phyloP scores from a whole-genome alignment of 2,888 invertebrate species.

The Calliphora vomitoria region DNA sequence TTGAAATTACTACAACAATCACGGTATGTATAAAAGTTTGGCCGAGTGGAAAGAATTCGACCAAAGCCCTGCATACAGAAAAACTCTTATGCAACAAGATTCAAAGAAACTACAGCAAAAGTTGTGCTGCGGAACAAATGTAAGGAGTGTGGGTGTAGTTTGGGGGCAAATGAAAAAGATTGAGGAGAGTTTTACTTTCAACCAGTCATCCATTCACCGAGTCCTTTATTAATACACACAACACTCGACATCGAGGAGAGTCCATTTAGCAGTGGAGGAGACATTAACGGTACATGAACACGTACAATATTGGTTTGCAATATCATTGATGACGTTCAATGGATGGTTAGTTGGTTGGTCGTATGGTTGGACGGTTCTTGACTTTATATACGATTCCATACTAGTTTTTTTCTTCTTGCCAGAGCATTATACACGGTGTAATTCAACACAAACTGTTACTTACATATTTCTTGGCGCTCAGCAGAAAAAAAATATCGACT shows the following conservation, averaged over 20 bases:
- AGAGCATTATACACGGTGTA: conserved; percentile 33
- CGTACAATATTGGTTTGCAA: conserved; percentile 73
- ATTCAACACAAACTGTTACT: conserved; percentile 9
- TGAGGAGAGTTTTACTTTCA: conserved; percentile 33
- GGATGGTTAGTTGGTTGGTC: conserved; percentile 70
- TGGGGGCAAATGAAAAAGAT: conserved; percentile 13
- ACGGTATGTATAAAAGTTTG: background rate
- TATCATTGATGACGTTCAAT: conserved; percentile 70
- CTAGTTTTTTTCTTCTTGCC: conserved; percentile 12
- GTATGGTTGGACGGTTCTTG: conserved; percentile 64
- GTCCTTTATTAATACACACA: conserved; percentile 10
- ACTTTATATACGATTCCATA: conserved; percentile 37
- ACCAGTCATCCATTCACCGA: conserved; percentile 15
- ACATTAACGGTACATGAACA: conserved; percentile 72
- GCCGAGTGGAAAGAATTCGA: background rate
- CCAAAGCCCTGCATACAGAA: conserved; percentile 13
- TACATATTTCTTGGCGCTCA: conserved; percentile 33
- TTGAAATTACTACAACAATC: background rate
- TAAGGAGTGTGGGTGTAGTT: background rate
- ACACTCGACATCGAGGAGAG: conserved; percentile 16
- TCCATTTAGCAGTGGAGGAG: conserved; percentile 35
- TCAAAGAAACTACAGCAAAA: conserved; percentile 1
- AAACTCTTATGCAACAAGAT: conserved; percentile 13
- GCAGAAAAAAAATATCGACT: conserved; percentile 50
- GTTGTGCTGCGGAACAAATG: background rate